Conservation (phyloP, 2,113 vertebrate genomes). For the Lichenostomus cassidix region DNA sequence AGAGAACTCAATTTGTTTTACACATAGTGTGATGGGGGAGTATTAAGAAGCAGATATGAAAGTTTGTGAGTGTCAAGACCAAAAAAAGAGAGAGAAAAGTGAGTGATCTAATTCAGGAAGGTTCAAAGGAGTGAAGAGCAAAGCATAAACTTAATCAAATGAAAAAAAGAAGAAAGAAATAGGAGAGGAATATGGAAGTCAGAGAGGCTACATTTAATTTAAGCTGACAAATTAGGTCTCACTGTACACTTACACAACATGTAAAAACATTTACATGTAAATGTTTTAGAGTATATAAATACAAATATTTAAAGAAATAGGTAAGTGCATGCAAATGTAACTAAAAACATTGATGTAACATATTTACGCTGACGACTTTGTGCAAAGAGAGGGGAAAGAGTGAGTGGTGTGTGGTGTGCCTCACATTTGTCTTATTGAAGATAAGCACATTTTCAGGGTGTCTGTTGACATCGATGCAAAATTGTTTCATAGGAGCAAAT, state of each 20-base stretch:
- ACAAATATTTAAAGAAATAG: not conserved
- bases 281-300: not conserved
- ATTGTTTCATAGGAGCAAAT: not conserved
- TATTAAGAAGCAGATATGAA: not conserved
- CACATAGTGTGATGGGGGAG: not conserved
- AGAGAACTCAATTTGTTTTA: not conserved
- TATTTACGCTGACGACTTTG: not conserved
- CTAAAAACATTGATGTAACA: not conserved
- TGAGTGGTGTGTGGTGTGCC: accelerated
- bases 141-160: not conserved
- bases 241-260: not conserved
- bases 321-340: not conserved
- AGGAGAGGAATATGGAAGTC: not conserved
- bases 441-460: not conserved
- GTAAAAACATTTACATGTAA: not conserved
- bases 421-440: not conserved
- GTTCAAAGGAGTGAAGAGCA: not conserved
- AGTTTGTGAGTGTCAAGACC: not conserved
- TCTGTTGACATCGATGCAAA: not conserved
- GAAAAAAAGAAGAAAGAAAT: not conserved
- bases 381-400: not conserved
- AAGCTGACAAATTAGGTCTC: not conserved
- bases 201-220: not conserved
- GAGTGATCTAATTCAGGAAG: not conserved
- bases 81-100: not conserved